These are phyloP conservation scores for Cygnus olor DNA, from an alignment of 2,797 vertebrate genomes.

Conservation along the genomic window DNA sequence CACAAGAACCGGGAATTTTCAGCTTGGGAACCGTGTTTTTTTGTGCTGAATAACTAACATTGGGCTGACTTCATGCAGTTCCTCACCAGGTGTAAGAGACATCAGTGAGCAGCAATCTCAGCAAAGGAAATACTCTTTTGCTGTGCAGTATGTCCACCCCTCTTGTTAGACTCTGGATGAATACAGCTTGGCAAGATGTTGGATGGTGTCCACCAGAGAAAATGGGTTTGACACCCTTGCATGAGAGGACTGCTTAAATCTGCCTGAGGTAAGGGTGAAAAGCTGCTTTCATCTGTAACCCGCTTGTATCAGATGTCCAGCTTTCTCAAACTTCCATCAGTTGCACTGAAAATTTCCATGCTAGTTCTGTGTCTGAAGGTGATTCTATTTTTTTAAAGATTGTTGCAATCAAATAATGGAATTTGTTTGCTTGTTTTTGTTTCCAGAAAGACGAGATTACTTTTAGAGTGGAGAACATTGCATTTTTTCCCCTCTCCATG, in stretches of 20 bases:
- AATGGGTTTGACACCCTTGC: neutral
- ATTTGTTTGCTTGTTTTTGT: neutral
- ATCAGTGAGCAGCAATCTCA: neutral
- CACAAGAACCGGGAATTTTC: neutral
- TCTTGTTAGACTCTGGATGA: neutral
- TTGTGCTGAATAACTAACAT: neutral
- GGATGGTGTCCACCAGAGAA: neutral
- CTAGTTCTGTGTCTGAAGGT: neutral
- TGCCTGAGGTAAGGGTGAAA: neutral
- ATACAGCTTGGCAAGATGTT: neutral
- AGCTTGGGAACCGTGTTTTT: neutral
- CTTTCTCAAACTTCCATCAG: neutral
- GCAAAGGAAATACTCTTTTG: neutral
- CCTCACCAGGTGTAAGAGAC: neutral
- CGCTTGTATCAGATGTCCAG: neutral
- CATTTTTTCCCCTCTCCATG: neutral
- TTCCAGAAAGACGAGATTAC: neutral
- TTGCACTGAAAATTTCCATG: neutral
- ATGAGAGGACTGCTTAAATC: neutral
- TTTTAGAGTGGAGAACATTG: neutral
- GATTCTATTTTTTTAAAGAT: neutral
- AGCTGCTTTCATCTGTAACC: neutral
- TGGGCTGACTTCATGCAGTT: neutral
- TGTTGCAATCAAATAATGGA: neutral
- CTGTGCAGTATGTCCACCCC: neutral